phyloP scores from a whole-genome alignment of 2,797 vertebrate species.

The Sebastes minor region DNA sequence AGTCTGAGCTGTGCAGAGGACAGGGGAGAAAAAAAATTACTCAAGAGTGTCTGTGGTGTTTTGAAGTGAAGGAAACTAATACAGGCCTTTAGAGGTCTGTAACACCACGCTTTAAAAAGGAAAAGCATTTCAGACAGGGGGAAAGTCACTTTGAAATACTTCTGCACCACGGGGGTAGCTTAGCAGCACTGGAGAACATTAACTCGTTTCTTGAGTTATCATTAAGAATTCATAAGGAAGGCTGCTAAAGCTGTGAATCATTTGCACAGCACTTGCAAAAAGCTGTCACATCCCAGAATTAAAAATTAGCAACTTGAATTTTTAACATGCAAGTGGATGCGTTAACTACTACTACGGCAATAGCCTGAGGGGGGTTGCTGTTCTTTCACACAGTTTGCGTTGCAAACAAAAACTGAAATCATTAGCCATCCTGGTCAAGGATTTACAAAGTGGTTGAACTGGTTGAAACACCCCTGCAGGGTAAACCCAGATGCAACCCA shows the following conservation, averaged over 20 bases:
- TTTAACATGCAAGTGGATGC: background rate
- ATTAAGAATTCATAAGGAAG: slow-evolving; percentile 6
- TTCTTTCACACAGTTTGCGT: background rate
- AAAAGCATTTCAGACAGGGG: background rate
- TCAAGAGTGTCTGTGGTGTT: background rate
- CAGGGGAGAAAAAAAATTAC: background rate
- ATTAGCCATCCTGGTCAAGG: slow-evolving; percentile 23
- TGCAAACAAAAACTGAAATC: slow-evolving; percentile 3
- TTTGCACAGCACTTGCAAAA: background rate
- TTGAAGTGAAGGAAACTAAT: slow-evolving; percentile 23
- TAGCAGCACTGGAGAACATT: slow-evolving; percentile 30
- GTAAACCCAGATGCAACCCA: background rate
- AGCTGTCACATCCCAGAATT: background rate
- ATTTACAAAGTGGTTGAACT: slow-evolving; percentile 38
- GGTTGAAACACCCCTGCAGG: background rate
- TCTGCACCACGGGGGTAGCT: background rate
- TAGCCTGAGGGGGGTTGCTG: background rate
- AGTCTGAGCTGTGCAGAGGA: slow-evolving; percentile 12
- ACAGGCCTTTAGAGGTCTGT: background rate
- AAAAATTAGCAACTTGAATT: background rate
- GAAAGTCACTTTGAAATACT: slow-evolving; percentile 16
- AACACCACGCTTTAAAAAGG: background rate
- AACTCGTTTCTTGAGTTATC: slow-evolving; percentile 32
- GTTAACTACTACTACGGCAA: background rate
- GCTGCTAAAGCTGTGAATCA: slow-evolving; percentile 31